A percentile compares a stretch with the other conserved stretches of the same genome.
Conservation (phyloP, 2,888 invertebrate species). For the Trypoxylon attenuatum region DNA sequence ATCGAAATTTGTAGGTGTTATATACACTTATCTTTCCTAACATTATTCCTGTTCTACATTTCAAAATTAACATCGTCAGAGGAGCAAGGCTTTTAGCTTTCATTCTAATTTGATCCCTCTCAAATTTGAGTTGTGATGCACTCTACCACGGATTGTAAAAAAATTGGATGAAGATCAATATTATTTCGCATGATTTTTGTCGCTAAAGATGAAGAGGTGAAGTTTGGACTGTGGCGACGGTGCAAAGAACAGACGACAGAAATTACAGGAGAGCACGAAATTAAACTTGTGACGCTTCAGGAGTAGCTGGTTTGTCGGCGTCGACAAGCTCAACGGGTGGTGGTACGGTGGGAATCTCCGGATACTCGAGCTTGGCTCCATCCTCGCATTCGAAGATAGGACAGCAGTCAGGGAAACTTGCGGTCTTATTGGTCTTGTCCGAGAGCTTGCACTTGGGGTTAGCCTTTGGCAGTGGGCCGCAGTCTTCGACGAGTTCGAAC, state of each 20-base stretch:
- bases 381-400: slow-evolving; percentile 90
- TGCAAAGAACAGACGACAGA: background rate
- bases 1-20: no score
- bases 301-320: slow-evolving; percentile 62
- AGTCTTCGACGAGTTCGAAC: slow-evolving; percentile 90
- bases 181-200: slow-evolving; percentile 39
- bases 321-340: slow-evolving; percentile 72
- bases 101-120: no score
- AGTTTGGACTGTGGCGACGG: background rate
- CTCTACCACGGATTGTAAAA: no score
- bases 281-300: slow-evolving; percentile 29
- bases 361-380: slow-evolving; percentile 90
- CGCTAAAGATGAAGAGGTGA: slow-evolving; percentile 12
- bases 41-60: no score
- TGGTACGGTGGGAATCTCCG: slow-evolving; percentile 82
- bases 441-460: slow-evolving; percentile 92
- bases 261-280: background rate
- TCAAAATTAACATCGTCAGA: no score
- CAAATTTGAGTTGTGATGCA: no score
- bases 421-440: slow-evolving; percentile 93
- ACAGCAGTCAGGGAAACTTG: slow-evolving; percentile 90
- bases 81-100: no score
- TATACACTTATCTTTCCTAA: no score
- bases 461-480: slow-evolving; percentile 90
- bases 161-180: no score